Evolutionary conservation across 2,797 vertebrate species (phyloP), one percentile per base, ranked within the genome.

Genomic region (Tokudaia tokunoshimensis): DNA sequence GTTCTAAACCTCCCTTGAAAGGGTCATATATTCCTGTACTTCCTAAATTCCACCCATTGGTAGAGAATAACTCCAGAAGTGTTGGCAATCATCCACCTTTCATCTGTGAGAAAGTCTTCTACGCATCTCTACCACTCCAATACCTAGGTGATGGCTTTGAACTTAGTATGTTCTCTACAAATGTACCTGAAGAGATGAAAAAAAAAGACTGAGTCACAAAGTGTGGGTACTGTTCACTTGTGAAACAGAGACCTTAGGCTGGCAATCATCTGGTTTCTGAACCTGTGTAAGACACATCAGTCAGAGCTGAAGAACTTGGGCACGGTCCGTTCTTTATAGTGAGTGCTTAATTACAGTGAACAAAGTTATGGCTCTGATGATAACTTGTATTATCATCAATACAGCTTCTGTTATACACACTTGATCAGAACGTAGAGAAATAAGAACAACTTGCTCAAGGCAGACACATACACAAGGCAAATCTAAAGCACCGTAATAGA

Each of bases 191-290:
- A 94, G 70, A 24, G 91, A 57, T 84, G 44, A 63, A 95, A 86
- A 63, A 89, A 63, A 44, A 10, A 34, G 9, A 34, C 37, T n/a
- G 9, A n/a, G 70, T 94, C 37, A 72, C 44, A 75, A 94, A 94
- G 26, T 37, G 72, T 37, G 9, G 61, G 72, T 94, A n/a, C 41
- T 95, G 50, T 87, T 88, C 78, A 75, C n/a, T 80, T 96, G 84
- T 3, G 41, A 65, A 44, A 91, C 80, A 96, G 94, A 93, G 80
- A 95, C 94, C 86, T 88, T 70, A 91, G 63, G 83, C 74, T 88
- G 70, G 44, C 37, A 83, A 83, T 74, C 65, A 81, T 72, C 67
- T 91, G 22, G 1, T 94, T 96, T 72, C 52, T 93, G 52, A 79
- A 89, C 86, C 19, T 91, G 11, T 14, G 26, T 41, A 86, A 83